Base-by-base conservation (phyloP, 2,113 vertebrate species). In the Progne subis region DNA sequence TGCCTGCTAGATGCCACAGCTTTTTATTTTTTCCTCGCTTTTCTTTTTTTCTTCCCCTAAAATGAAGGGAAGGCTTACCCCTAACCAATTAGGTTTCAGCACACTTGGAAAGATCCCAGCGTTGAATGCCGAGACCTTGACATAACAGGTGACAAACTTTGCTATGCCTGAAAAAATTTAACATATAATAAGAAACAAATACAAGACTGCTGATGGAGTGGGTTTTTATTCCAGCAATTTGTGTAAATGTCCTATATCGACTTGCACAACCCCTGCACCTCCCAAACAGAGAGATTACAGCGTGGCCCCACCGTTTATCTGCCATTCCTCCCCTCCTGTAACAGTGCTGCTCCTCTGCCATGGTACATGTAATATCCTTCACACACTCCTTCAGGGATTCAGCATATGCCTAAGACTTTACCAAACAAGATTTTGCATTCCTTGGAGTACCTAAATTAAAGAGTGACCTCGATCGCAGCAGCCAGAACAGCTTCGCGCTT, bases 141-240 rank as follows among this genome's bases (percentile, higher is more conserved):
- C 83, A 89, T 68, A 95, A 85, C 88, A 96, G 91, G 90, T 95
- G 79, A 96, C 92, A 85, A 82, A 29, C 31, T 84, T 21, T 61
- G 47, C 90, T 50, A 23, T 12, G 92, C 94, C 92, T 95, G 95
- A 86, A 88, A 97, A 95, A 90, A 77, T 90, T 83, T 64, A 95
- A 92, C 90, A 63, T 89, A 72, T 28, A 86, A 95, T 67, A 95
- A 95, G 94, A 90, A 90, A 86, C 90, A 97, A 97, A 95, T 67
- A 95, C 8, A 21, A 93, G 89, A 96, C 29, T 97, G 96, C 96
- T 97, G 96, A 95, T 80, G 31, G 65, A 94, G 69, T 44, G 69
- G 19, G 31, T 75, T 96, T 97, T 86, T 77, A 86, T 64, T 92
- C 94, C 93, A 96, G 92, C 47, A 79, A 23, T 90, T 59, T 70